phyloP scores from a whole-genome alignment of 30 jellyfish, hydroid and myxozoan species.

The Turritopsis rubra region DNA sequence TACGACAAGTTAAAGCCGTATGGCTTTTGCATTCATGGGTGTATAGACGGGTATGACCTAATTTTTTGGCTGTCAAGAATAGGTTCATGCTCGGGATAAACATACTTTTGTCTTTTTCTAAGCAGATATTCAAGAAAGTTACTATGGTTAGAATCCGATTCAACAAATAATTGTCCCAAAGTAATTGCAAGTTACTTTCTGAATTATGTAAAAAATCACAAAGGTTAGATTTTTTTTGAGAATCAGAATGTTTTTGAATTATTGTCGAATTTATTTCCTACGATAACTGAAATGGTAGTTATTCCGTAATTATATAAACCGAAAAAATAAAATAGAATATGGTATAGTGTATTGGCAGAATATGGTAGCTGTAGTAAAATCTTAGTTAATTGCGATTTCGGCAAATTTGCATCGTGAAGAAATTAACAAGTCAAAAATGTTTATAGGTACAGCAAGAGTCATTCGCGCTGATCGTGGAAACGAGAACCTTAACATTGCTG shows the following conservation, averaged over 20 bases:
- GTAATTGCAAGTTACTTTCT: slow-evolving; percentile 7
- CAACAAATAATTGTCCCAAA: slow-evolving; percentile 15
- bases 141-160: slow-evolving; percentile 11
- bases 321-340: neutral
- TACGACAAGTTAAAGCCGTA: neutral
- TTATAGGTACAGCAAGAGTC: slow-evolving; percentile 7
- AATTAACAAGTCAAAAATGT: neutral
- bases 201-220: neutral
- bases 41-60: neutral
- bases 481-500: neutral
- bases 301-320: neutral
- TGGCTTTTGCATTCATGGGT: neutral
- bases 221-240: slow-evolving; percentile 12
- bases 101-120: neutral
- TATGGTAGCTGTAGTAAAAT: neutral
- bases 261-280: neutral
- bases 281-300: neutral
- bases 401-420: neutral
- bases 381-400: neutral
- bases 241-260: neutral
- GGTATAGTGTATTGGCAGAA: neutral
- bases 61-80: neutral
- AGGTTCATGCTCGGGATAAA: neutral
- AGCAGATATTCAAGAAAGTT: neutral
- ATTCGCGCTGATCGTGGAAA: slow-evolving; percentile 11